A percentile compares a stretch with the other conserved stretches of the same genome.
These are phyloP conservation scores for Sylvietta virens DNA, from an alignment of 2,113 vertebrate genomes.

Conservation along the genomic window DNA sequence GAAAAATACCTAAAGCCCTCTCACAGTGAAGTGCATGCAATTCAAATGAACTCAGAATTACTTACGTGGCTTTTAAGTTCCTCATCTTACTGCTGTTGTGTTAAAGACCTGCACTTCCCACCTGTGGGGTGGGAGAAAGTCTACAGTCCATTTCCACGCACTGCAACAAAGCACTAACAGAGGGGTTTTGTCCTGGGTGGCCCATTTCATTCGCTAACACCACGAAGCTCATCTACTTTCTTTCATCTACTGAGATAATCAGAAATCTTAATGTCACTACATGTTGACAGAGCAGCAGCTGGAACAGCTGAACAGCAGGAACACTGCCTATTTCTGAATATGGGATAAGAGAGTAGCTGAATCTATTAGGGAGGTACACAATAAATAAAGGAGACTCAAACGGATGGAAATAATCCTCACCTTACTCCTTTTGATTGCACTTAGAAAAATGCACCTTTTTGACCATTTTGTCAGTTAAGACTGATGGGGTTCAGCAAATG, in stretches of 20 bases:
- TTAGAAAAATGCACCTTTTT: not conserved
- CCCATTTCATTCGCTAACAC: not conserved
- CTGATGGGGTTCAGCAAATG: not conserved
- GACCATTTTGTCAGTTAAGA: not conserved
- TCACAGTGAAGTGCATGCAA: not conserved
- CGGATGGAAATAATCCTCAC: not conserved
- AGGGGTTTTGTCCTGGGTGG: not conserved
- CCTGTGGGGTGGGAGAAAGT: not conserved
- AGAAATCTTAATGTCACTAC: not conserved
- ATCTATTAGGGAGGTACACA: not conserved
- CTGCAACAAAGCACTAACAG: not conserved
- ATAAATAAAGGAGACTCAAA: not conserved
- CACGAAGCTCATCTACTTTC: not conserved
- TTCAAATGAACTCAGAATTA: not conserved
- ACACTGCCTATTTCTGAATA: not conserved
- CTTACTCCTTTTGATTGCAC: not conserved
- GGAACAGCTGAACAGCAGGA: not conserved
- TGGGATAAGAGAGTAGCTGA: not conserved
- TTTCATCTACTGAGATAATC: not conserved
- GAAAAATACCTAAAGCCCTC: not conserved
- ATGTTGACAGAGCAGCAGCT: not conserved
- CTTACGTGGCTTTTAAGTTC: not conserved
- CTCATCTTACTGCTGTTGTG: not conserved
- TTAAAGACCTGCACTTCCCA: not conserved
- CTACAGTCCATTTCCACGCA: not conserved